phyloP scores from a whole-genome alignment of 2,113 vertebrate species.

The Sinocyclocheilus grahami region DNA sequence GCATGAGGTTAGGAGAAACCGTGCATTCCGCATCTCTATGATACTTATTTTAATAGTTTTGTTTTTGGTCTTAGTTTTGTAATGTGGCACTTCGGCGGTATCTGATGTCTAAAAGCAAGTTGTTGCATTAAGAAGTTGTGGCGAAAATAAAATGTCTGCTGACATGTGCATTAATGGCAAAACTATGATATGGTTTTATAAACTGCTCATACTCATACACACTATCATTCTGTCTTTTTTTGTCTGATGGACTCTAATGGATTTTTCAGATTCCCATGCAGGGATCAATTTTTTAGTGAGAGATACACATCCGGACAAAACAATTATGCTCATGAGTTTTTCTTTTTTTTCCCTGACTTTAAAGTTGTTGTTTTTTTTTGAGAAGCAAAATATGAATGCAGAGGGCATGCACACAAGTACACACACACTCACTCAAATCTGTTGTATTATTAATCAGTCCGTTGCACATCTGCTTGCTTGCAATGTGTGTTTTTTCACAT shows the following conservation, averaged over 20 bases:
- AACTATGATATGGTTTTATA: conserved; percentile 43
- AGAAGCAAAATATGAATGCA: conserved; percentile 30
- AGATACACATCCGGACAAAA: conserved; percentile 52
- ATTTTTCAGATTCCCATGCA: conserved; percentile 68
- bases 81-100: background rate
- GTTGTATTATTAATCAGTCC: conserved; percentile 79
- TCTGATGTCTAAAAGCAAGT: conserved; percentile 10
- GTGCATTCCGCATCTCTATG: background rate
- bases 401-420: conserved; percentile 6
- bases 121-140: conserved; percentile 25
- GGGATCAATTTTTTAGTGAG: conserved; percentile 66
- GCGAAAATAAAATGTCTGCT: conserved; percentile 33
- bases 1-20: background rate
- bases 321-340: conserved; percentile 45
- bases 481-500: conserved; percentile 73
- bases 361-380: conserved; percentile 15
- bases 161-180: conserved; percentile 35
- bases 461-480: conserved; percentile 74
- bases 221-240: conserved; percentile 65
- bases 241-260: conserved; percentile 63
- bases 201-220: conserved; percentile 41
- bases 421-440: conserved; percentile 65
- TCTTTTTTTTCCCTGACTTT: conserved; percentile 12
- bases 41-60: conserved; percentile 8
- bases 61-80: conserved; percentile 1